phyloP scores from a whole-genome alignment of 2,797 vertebrate genomes.

The Potorous gilbertii region DNA sequence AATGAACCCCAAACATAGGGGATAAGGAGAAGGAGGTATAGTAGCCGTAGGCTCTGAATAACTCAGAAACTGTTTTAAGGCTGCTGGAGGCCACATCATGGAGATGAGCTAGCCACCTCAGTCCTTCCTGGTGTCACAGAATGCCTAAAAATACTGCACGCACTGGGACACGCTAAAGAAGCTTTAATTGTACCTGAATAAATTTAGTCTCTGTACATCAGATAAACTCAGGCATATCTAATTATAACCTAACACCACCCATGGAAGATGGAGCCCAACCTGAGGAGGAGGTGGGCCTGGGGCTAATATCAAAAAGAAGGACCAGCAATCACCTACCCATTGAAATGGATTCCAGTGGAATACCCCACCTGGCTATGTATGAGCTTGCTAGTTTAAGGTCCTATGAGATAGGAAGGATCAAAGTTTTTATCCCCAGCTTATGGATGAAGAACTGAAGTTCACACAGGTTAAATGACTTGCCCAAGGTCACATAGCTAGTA shows the following conservation, averaged over 20 bases:
- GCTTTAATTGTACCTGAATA: slow-evolving; percentile 12
- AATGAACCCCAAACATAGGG: neutral
- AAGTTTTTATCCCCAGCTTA: neutral
- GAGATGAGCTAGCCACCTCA: neutral
- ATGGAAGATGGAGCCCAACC: neutral
- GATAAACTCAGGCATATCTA: neutral
- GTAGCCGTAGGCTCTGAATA: neutral
- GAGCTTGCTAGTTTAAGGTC: neutral
- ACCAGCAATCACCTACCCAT: neutral
- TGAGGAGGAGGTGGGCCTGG: neutral
- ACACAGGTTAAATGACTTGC: neutral
- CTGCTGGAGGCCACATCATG: neutral
- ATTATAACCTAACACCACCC: neutral
- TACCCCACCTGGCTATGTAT: neutral
- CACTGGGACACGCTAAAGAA: neutral
- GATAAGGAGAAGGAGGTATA: neutral
- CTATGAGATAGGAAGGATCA: neutral
- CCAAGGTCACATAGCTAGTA: neutral
- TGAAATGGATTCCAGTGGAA: neutral
- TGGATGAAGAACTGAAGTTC: neutral
- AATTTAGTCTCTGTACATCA: slow-evolving; percentile 3
- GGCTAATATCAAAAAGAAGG: neutral
- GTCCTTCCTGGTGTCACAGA: neutral
- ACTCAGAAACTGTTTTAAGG: neutral
- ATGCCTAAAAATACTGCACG: neutral